Base-by-base conservation (phyloP, 1,140 invertebrate genomes). In the Coelopa frigida region DNA sequence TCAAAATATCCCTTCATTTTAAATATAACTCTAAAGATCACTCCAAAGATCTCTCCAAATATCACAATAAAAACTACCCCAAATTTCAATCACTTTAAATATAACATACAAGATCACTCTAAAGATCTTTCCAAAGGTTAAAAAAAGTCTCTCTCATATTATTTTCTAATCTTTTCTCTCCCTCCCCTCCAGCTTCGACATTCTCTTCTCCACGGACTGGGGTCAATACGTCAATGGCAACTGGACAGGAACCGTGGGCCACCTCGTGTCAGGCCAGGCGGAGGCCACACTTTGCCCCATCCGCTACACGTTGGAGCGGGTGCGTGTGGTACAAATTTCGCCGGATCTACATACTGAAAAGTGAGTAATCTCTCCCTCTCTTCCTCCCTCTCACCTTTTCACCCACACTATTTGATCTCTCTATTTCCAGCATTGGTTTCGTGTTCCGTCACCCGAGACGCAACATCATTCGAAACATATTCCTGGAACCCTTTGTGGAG, bases 401-500 rank as follows among this genome's bases (percentile, higher is more conserved):
- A n/a, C 11, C 18, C n/a, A 17, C 11, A 1, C 35, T 8, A 23
- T 22, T 45, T 43, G 15, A 36, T 38, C 29, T 40, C 20, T 31
- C 42, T 41, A n/a, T 17, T 32, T 6, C 43, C 51, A 65, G 62
- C 24, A 44, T 62, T 11, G 53, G 72, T 45, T 72, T 78, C 44
- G 58, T 78, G n/a, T 75, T 78, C 44, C 71, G 74, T 14, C 75
- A 77, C 59, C 76, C 76, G n/a, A 74, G 71, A 26, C 74, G 68
- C 41, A 54, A 61, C 54, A 48, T 49, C 54, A 40, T 57, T 72
- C 50, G 64, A 48, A 76, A 76, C 58, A 73, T 73, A 24, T 76
- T 74, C 48, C 54, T 74, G 11, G 64, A 70, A 50, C 74, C 75
- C 5, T 58, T 76, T 15, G 63, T 61, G 4, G 38, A 40, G 2